Evolutionary conservation across 2,888 invertebrate genomes (phyloP).

Genomic region (Eupithecia pulchellata): DNA sequence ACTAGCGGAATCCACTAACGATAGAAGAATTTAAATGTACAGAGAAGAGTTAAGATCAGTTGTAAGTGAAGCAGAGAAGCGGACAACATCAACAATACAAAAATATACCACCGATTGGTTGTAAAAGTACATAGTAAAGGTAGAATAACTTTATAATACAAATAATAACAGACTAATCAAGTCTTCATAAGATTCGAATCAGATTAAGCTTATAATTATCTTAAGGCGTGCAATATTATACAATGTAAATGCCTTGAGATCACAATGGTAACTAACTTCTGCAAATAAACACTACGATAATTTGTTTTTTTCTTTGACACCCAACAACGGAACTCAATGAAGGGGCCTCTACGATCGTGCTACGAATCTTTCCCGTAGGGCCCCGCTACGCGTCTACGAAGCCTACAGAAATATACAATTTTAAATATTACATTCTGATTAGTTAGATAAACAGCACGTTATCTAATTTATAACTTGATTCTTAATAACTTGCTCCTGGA

Average conservation of each 20-base stretch:
- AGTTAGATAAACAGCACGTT: background rate
- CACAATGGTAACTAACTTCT: constrained; percentile 13
- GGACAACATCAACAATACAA: constrained; percentile 61
- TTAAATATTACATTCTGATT: background rate
- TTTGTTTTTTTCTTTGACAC: constrained; percentile 4
- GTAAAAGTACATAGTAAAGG: constrained; percentile 27
- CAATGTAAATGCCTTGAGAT: constrained; percentile 17
- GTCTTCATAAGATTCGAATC: constrained; percentile 19
- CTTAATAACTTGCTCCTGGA: background rate
- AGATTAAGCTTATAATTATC: constrained; percentile 23
- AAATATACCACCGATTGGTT: constrained; percentile 53
- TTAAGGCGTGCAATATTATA: constrained; percentile 18
- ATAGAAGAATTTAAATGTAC: constrained; percentile 13
- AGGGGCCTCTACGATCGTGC: constrained; percentile 4
- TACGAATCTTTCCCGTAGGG: background rate
- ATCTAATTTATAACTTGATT: background rate
- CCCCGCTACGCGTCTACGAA: background rate
- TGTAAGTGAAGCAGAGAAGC: constrained; percentile 55
- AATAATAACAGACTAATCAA: constrained; percentile 22
- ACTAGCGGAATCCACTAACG: constrained; percentile 48
- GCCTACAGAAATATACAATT: constrained; percentile 5
- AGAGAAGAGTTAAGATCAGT: constrained; percentile 10
- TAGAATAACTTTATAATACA: constrained; percentile 17
- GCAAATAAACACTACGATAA: constrained; percentile 11
- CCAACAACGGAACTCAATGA: constrained; percentile 9